phyloP scores from a whole-genome alignment of 2,888 invertebrate genomes.

The Eupithecia insigniata region DNA sequence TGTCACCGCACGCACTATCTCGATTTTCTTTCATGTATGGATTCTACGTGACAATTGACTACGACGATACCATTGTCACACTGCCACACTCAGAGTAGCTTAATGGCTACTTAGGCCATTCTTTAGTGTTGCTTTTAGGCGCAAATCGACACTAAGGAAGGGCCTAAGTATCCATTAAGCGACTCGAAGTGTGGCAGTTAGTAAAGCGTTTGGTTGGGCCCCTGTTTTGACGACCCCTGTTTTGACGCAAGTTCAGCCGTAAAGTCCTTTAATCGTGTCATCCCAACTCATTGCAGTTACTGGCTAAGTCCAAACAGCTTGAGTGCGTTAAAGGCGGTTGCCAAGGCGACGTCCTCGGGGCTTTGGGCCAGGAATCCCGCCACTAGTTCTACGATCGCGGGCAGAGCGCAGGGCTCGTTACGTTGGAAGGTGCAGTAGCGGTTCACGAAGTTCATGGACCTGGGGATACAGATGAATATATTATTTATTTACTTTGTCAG shows the following conservation, averaged over 20 bases:
- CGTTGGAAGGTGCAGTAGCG: slow-evolving; percentile 97
- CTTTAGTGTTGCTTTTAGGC: too few relatives aligned
- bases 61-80: background rate
- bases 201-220: background rate
- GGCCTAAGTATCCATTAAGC: too few relatives aligned
- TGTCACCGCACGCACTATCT: too few relatives aligned
- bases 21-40: background rate
- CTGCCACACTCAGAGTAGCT: too few relatives aligned
- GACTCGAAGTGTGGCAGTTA: too few relatives aligned
- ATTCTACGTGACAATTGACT: background rate
- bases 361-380: slow-evolving; percentile 95
- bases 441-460: slow-evolving; percentile 91
- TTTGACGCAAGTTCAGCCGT: slow-evolving; percentile 2
- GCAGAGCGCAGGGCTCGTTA: slow-evolving; percentile 97
- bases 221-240: too few relatives aligned
- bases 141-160: too few relatives aligned
- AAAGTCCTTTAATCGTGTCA: background rate
- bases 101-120: too few relatives aligned
- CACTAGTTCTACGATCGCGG: slow-evolving; percentile 96
- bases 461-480: slow-evolving; percentile 49
- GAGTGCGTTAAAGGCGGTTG: slow-evolving; percentile 95
- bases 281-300: slow-evolving; percentile 60
- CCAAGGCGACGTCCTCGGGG: slow-evolving; percentile 95
- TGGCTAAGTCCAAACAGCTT: slow-evolving; percentile 94
- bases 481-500: too few relatives aligned